These are phyloP conservation scores for Schrankia costaestrigalis DNA, from an alignment of 2,888 invertebrate species.

Conservation along the genomic window DNA sequence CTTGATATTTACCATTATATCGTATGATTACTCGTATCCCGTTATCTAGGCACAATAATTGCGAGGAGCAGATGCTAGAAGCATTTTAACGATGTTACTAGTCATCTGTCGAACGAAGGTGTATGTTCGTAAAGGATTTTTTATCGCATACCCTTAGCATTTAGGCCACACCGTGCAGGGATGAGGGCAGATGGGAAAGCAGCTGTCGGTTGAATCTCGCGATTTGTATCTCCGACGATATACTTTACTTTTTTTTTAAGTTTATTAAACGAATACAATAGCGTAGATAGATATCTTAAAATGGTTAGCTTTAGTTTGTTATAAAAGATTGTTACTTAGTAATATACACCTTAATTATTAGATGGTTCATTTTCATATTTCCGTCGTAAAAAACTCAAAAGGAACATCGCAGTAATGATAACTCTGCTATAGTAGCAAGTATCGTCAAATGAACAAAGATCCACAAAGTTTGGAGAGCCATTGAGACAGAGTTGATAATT, in stretches of 20 bases:
- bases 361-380: too few relatives aligned
- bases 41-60: conserved; percentile 29
- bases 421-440: neutral
- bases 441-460: neutral
- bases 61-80: conserved; percentile 48
- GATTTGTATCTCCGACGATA: conserved; percentile 54
- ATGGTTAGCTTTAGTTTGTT: too few relatives aligned
- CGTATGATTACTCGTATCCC: conserved; percentile 7
- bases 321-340: too few relatives aligned
- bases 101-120: conserved; percentile 51
- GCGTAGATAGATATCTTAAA: too few relatives aligned
- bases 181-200: conserved; percentile 68
- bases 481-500: conserved; percentile 17
- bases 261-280: too few relatives aligned
- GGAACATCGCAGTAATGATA: too few relatives aligned
- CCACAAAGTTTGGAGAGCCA: conserved; percentile 3
- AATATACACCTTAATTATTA: too few relatives aligned
- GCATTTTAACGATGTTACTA: conserved; percentile 41
- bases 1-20: neutral
- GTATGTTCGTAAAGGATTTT: conserved; percentile 50
- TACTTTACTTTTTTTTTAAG: conserved; percentile 42
- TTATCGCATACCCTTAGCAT: conserved; percentile 41
- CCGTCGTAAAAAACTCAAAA: too few relatives aligned
- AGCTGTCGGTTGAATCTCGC: conserved; percentile 61
- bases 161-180: conserved; percentile 51